Percentiles rank a stretch among this genome's conserved stretches.
phyloP scores from a whole-genome alignment of 1,140 invertebrate genomes.

The Brachionus paranguensis region DNA sequence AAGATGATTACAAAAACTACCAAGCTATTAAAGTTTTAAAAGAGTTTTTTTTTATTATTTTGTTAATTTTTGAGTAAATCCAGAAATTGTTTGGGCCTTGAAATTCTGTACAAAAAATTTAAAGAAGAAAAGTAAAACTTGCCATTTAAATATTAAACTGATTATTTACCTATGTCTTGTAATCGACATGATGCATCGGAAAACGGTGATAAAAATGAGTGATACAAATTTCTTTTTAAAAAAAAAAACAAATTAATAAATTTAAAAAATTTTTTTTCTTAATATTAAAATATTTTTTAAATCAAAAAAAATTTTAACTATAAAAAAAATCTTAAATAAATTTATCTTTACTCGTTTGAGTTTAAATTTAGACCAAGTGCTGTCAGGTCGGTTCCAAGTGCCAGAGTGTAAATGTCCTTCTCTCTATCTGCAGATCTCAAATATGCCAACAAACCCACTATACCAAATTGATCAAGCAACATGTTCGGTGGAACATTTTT shows the following conservation, averaged over 20 bases:
- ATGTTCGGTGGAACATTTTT: constrained; percentile 39
- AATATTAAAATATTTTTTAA: too few species aligned
- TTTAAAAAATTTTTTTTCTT: not conserved
- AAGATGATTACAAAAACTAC: too few species aligned
- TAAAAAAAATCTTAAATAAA: not conserved
- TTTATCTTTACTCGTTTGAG: constrained; percentile 69
- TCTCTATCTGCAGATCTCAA: constrained; percentile 93
- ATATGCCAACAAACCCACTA: constrained; percentile 92
- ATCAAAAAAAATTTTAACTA: not conserved
- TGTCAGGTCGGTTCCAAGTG: constrained; percentile 91
- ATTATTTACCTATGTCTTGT: constrained; percentile 72
- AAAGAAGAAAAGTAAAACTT: too few species aligned
- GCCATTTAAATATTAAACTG: too few species aligned
- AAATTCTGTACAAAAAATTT: not conserved
- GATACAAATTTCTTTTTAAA: constrained; percentile 69
- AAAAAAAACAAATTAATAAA: constrained; percentile 14
- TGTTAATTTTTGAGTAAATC: too few species aligned
- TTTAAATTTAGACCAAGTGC: constrained; percentile 94
- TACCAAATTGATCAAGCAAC: constrained; percentile 84
- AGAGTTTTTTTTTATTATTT: too few species aligned
- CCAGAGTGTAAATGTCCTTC: constrained; percentile 85
- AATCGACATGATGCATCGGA: constrained; percentile 91
- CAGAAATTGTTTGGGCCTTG: not conserved
- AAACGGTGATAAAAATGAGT: constrained; percentile 95
- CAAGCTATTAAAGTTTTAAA: too few species aligned